Conservation (phyloP, 1,140 invertebrate genomes). For the Neelides sp. region DNA sequence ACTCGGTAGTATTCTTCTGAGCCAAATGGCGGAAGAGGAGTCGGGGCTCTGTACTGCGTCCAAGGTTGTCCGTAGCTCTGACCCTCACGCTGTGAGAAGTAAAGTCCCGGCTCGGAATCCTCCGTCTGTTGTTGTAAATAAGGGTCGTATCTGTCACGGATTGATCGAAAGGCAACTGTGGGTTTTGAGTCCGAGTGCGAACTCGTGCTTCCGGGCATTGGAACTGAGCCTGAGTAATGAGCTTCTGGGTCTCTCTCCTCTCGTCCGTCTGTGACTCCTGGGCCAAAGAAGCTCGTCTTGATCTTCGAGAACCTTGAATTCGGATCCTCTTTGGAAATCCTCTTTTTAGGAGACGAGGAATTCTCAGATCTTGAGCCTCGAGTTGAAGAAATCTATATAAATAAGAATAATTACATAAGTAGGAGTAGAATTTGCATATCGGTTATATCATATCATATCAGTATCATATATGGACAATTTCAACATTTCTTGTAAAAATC, state of each 20-base stretch:
- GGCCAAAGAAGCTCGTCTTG: conserved; percentile 2
- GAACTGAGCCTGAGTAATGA: no score
- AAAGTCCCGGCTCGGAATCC: conserved; percentile 19
- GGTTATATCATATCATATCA: no score
- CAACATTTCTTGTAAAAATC: no score
- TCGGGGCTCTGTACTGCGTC: conserved; percentile 24
- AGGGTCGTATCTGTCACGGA: conserved; percentile 1
- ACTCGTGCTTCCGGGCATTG: no score
- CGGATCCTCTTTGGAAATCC: conserved; percentile 2
- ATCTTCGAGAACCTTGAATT: conserved; percentile 4
- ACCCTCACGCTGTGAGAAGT: conserved; percentile 15
- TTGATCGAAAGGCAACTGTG: no score
- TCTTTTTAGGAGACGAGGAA: no score
- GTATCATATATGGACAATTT: no score
- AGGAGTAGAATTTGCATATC: no score
- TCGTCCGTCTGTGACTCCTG: not conserved
- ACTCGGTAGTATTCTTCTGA: conserved; percentile 27
- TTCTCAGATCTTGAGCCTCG: not conserved
- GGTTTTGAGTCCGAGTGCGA: no score
- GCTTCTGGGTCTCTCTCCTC: no score
- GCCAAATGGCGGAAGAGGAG: conserved; percentile 25
- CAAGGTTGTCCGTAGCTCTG: conserved; percentile 16
- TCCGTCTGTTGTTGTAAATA: conserved; percentile 13
- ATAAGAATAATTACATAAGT: no score
- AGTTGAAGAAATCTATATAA: not conserved